A percentile compares a stretch with the other conserved stretches of the same genome.
phyloP scores from a whole-genome alignment of 2,113 vertebrate genomes.

The Microtus oregoni region DNA sequence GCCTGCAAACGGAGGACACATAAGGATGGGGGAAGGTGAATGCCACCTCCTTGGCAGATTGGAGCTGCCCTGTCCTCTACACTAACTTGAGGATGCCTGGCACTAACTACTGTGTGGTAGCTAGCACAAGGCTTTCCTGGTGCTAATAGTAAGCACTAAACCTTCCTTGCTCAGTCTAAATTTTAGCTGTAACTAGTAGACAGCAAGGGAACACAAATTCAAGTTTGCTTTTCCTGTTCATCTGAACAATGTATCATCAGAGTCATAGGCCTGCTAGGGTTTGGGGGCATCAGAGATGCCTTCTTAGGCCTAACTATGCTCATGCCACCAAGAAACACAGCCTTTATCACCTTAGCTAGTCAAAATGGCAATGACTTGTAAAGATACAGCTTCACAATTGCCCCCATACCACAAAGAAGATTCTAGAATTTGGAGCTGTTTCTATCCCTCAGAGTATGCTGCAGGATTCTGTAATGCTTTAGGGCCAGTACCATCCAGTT shows the following conservation, averaged over 20 bases:
- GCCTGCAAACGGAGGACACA: not conserved
- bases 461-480: not conserved
- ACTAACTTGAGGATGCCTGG: not conserved
- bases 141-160: not conserved
- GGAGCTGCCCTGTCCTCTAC: conserved; percentile 26
- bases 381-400: not conserved
- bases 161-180: not conserved
- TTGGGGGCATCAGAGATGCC: not conserved
- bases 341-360: not conserved
- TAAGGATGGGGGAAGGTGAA: not conserved
- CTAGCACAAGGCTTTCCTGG: not conserved
- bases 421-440: not conserved
- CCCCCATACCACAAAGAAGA: not conserved
- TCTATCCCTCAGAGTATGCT: not conserved
- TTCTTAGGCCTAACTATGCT: not conserved
- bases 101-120: not conserved
- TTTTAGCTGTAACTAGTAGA: not conserved
- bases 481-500: not conserved
- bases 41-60: conserved; percentile 46
- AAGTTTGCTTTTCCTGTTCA: not conserved
- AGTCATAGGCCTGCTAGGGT: not conserved
- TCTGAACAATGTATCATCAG: not conserved
- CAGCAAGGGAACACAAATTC: not conserved
- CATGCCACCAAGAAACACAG: not conserved
- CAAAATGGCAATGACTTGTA: not conserved